These are phyloP conservation scores for Porites lutea DNA, from an alignment of 64 coral and sea anemone species.

Conservation along the genomic window DNA sequence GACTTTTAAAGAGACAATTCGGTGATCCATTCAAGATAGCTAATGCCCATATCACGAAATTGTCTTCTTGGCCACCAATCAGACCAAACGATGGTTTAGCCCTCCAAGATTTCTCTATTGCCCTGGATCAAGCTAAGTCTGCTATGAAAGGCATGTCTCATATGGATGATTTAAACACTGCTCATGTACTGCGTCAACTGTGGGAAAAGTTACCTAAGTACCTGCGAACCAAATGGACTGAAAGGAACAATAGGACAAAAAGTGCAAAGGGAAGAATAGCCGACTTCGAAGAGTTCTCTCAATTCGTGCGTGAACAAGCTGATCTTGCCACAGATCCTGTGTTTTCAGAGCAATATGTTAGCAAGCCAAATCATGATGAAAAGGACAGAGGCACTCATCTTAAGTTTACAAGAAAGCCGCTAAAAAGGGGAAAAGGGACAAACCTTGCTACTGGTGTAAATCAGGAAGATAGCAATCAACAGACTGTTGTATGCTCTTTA, in stretches of 20 bases:
- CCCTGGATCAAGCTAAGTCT: slow-evolving; percentile 41
- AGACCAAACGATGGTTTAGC: slow-evolving; percentile 53
- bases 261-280: slow-evolving; percentile 47
- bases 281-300: slow-evolving; percentile 66
- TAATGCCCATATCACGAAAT: slow-evolving; percentile 59
- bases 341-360: slow-evolving; percentile 37
- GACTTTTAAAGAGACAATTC: slow-evolving; percentile 49
- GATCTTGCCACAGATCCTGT: slow-evolving; percentile 66
- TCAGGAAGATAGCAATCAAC: neutral
- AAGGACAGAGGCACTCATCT: neutral
- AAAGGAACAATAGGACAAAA: slow-evolving; percentile 49
- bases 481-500: neutral
- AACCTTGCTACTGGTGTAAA: slow-evolving; percentile 1
- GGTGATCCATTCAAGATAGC: slow-evolving; percentile 62
- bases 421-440: slow-evolving; percentile 5
- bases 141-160: slow-evolving; percentile 51
- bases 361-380: slow-evolving; percentile 11
- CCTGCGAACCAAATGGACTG: too few species aligned
- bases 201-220: slow-evolving; percentile 74
- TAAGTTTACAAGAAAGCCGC: neutral
- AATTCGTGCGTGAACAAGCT: slow-evolving; percentile 73
- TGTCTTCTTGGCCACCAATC: slow-evolving; percentile 54
- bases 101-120: slow-evolving; percentile 54
- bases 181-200: slow-evolving; percentile 54
- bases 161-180: slow-evolving; percentile 68